Evolutionary conservation across 2,888 invertebrate species (phyloP).

Genomic region (Leptopilina syphax): DNA sequence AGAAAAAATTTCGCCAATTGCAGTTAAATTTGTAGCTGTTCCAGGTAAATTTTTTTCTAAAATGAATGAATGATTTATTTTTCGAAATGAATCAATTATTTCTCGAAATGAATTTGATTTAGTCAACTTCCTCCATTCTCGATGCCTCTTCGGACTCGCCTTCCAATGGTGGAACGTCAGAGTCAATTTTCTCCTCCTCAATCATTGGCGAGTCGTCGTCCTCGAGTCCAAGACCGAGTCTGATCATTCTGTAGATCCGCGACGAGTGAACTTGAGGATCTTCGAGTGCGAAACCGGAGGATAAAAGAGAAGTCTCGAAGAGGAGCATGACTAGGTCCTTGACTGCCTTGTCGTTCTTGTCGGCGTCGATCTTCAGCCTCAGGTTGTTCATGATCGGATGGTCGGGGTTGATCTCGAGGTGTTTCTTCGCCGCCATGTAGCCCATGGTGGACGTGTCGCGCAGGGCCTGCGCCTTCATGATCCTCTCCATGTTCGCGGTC

Average conservation of each 20-base stretch:
- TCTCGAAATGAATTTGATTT: constrained; percentile 74
- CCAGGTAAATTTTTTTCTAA: no score
- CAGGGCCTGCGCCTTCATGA: constrained; percentile 99
- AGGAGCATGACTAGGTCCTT: constrained; percentile 97
- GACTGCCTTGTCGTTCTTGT: constrained; percentile 99
- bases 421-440: constrained; percentile 99
- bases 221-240: constrained; percentile 97
- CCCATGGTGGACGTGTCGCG: constrained; percentile 99
- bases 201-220: constrained; percentile 89
- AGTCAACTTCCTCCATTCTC: constrained; percentile 99
- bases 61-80: no score
- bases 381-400: constrained; percentile 96
- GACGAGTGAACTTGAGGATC: constrained; percentile 97
- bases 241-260: constrained; percentile 99
- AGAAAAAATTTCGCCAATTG: no score
- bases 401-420: constrained; percentile 97
- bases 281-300: constrained; percentile 97
- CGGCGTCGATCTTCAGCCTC: constrained; percentile 93
- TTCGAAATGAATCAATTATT: background rate
- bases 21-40: no score
- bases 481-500: constrained; percentile 99
- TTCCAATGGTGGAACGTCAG: constrained; percentile 89
- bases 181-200: constrained; percentile 81
- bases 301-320: constrained; percentile 96
- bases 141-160: constrained; percentile 97